Evolutionary conservation across 2,888 invertebrate species (phyloP).

Genomic region (Rhopalosiphum nymphaeae): DNA sequence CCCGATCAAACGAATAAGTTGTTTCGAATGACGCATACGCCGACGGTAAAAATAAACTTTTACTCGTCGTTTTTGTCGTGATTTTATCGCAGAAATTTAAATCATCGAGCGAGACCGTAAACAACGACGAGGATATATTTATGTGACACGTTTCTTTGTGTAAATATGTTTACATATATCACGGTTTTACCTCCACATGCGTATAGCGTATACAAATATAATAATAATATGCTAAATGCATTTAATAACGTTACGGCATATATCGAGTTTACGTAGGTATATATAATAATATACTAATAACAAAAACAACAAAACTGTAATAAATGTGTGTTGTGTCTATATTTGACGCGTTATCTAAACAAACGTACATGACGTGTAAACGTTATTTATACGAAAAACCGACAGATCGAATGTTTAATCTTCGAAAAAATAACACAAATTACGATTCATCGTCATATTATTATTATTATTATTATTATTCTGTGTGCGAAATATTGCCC

Average conservation of each 20-base stretch:
- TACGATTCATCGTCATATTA: background rate
- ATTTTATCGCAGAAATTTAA: background rate
- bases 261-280: background rate
- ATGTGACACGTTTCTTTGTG: slow-evolving; percentile 34
- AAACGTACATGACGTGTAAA: background rate
- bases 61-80: background rate
- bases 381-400: background rate
- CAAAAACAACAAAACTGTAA: background rate
- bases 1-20: background rate
- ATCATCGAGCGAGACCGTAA: background rate
- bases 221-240: background rate
- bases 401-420: background rate
- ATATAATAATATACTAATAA: background rate
- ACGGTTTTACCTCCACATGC: background rate
- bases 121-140: slow-evolving; percentile 17
- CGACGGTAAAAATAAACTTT: background rate
- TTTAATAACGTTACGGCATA: background rate
- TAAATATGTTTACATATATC: slow-evolving; percentile 1
- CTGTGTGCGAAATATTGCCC: background rate
- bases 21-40: background rate
- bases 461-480: too few relatives aligned
- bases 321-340: background rate
- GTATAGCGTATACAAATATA: background rate
- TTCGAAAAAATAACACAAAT: background rate
- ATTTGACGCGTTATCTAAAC: background rate